These are phyloP conservation scores for Physocephala rufipes DNA, from an alignment of 2,888 invertebrate genomes.

Conservation along the genomic window DNA sequence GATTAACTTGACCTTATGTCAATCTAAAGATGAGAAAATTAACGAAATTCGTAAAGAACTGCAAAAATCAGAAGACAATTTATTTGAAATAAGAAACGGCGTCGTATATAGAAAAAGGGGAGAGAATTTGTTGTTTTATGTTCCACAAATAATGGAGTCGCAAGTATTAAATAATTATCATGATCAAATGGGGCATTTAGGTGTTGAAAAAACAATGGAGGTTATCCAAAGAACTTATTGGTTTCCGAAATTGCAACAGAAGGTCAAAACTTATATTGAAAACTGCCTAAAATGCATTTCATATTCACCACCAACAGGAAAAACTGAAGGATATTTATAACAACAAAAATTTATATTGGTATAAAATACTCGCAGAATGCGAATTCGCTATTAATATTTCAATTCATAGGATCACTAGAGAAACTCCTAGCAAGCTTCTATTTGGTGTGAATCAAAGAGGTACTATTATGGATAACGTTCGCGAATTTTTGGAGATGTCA, in stretches of 20 bases:
- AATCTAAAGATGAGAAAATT: constrained; percentile 28
- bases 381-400: constrained; percentile 13
- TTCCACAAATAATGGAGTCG: constrained; percentile 6
- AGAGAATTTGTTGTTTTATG: neutral
- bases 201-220: constrained; percentile 6
- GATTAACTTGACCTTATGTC: constrained; percentile 20
- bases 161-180: constrained; percentile 18
- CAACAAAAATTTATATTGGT: neutral
- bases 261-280: neutral
- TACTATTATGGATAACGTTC: too few relatives aligned
- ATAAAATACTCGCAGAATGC: neutral
- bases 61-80: neutral
- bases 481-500: too few relatives aligned
- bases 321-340: neutral
- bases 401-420: constrained; percentile 1
- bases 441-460: neutral
- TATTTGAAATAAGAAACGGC: neutral
- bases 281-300: neutral
- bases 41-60: constrained; percentile 25
- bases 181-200: constrained; percentile 16
- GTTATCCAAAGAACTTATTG: constrained; percentile 15
- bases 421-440: constrained; percentile 1
- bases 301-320: neutral
- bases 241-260: neutral
- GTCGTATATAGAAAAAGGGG: neutral